A percentile compares a stretch with the other conserved stretches of the same genome.
phyloP scores from a whole-genome alignment of 2,797 vertebrate species.

The Orestias chungarensis region DNA sequence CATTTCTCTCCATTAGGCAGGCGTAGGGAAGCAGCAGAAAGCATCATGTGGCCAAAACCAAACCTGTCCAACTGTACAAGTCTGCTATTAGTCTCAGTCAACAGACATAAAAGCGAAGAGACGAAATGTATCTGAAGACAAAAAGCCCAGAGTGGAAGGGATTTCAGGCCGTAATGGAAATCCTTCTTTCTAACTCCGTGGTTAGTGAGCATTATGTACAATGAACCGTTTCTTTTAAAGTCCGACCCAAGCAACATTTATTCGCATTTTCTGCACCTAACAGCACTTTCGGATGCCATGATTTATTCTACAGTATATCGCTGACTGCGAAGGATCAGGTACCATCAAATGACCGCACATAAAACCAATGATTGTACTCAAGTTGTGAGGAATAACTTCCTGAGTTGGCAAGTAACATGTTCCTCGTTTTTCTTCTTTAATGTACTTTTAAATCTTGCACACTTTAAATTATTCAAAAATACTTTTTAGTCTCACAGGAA shows the following conservation, averaged over 20 bases:
- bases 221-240: slow-evolving; percentile 25
- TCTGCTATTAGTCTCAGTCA: slow-evolving; percentile 54
- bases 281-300: slow-evolving; percentile 24
- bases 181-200: slow-evolving; percentile 27
- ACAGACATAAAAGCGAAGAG: slow-evolving; percentile 48
- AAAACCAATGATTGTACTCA: not conserved
- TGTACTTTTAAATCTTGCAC: not conserved
- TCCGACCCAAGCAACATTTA: slow-evolving; percentile 30
- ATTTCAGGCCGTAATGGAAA: slow-evolving; percentile 51
- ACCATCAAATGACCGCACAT: slow-evolving; percentile 10
- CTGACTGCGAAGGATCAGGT: slow-evolving; percentile 6
- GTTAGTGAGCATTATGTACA: slow-evolving; percentile 33
- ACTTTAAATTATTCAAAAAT: not conserved
- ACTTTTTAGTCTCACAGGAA: not conserved
- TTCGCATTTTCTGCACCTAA: slow-evolving; percentile 32
- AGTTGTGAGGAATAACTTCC: slow-evolving; percentile 1
- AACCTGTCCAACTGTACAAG: slow-evolving; percentile 27
- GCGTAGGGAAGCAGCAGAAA: slow-evolving; percentile 31
- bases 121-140: slow-evolving; percentile 49
- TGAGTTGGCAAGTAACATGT: not conserved
- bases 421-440: not conserved
- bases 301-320: slow-evolving; percentile 8
- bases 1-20: slow-evolving; percentile 60
- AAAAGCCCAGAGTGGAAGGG: slow-evolving; percentile 27
- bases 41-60: slow-evolving; percentile 66